Evolutionary conservation across 2,797 vertebrate genomes (phyloP).

Genomic region (Percopsis omiscomaycus): DNA sequence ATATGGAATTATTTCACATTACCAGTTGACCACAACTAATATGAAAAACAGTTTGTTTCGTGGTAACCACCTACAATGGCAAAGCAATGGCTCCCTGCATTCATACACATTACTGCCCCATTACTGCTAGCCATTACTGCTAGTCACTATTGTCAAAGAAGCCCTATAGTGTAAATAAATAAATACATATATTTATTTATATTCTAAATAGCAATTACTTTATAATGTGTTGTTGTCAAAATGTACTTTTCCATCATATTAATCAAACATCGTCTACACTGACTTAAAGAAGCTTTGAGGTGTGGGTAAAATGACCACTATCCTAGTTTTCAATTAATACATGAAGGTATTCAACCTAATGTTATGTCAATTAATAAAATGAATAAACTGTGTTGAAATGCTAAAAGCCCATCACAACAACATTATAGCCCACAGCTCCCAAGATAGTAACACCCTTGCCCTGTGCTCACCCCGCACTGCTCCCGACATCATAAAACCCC

Average conservation of each 20-base stretch:
- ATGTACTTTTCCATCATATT: not conserved
- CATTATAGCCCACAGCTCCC: constrained; percentile 25
- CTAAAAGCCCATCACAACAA: constrained; percentile 2
- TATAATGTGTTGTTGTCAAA: constrained; percentile 3
- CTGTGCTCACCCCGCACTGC: constrained; percentile 33
- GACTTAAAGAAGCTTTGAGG: not conserved
- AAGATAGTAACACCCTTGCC: constrained; percentile 34
- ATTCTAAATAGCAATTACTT: not conserved
- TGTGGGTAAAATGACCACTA: not conserved
- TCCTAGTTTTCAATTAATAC: not conserved
- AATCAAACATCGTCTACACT: not conserved
- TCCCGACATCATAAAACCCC: constrained; percentile 65
- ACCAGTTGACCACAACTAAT: not conserved
- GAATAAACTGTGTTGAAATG: not conserved
- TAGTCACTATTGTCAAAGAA: not conserved
- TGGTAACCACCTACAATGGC: constrained; percentile 8
- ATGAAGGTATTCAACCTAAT: not conserved
- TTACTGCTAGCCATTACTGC: constrained; percentile 39
- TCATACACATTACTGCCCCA: constrained; percentile 5
- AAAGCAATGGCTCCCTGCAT: constrained; percentile 5
- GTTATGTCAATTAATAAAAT: not conserved
- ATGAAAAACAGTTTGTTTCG: not conserved
- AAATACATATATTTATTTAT: not conserved
- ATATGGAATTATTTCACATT: not conserved
- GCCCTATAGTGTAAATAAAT: not conserved